Conservation (phyloP, 2,888 invertebrate genomes). For the Oligia latruncula region DNA sequence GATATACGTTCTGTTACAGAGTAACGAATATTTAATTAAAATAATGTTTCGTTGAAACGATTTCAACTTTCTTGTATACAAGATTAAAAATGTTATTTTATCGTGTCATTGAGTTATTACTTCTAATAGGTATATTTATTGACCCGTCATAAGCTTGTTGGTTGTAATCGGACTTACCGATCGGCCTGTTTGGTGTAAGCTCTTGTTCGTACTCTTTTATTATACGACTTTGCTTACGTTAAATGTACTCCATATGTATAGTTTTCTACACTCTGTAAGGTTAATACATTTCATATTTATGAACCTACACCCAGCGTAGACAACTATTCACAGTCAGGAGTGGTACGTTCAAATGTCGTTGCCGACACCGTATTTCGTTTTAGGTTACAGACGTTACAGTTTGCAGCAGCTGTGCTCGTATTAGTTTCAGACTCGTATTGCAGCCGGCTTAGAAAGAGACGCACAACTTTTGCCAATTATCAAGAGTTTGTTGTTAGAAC, state of each 20-base stretch:
- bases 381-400: constrained; percentile 50
- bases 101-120: neutral
- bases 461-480: constrained; percentile 46
- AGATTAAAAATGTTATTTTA: constrained; percentile 6
- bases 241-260: neutral
- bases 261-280: neutral
- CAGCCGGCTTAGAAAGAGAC: constrained; percentile 50
- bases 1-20: neutral
- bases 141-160: neutral
- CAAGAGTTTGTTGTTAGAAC: constrained; percentile 31
- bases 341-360: constrained; percentile 45
- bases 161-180: constrained; percentile 1
- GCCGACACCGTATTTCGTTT: constrained; percentile 56
- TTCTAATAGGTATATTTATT: neutral
- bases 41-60: neutral
- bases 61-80: constrained; percentile 22
- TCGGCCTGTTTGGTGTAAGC: neutral
- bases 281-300: neutral
- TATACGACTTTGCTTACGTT: neutral
- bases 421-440: constrained; percentile 63
- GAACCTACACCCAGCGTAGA: neutral
- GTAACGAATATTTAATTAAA: no score
- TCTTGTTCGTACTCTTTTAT: neutral
- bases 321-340: constrained; percentile 24
- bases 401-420: constrained; percentile 64